Evolutionary conservation across 2,888 invertebrate species (phyloP).

Genomic region (Meganola albula): DNA sequence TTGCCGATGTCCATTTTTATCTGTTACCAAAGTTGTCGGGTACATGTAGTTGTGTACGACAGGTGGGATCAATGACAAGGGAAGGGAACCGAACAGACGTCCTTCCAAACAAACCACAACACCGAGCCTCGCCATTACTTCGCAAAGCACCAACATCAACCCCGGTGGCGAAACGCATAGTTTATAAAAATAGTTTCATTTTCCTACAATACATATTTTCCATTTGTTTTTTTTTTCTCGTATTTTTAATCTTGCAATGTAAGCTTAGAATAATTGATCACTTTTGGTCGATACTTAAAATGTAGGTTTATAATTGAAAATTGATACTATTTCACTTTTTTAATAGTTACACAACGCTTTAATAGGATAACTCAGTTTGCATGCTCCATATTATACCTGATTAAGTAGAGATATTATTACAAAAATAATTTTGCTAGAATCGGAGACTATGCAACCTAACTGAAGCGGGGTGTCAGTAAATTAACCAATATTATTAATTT

Average conservation of each 20-base stretch:
- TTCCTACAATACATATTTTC: conserved; percentile 28
- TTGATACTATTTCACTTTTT: conserved; percentile 15
- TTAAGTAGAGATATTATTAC: too few species aligned
- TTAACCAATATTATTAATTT: too few species aligned
- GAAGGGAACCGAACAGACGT: conserved; percentile 15
- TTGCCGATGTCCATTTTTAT: too few species aligned
- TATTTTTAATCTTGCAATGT: neutral
- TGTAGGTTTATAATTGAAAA: too few species aligned
- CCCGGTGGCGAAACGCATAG: conserved; percentile 64
- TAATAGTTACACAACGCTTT: too few species aligned
- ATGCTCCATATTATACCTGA: too few species aligned
- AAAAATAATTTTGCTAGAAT: too few species aligned
- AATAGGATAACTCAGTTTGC: too few species aligned
- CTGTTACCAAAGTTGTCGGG: too few species aligned
- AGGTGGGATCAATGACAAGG: conserved; percentile 17
- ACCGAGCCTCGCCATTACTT: conserved; percentile 41
- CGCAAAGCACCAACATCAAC: conserved; percentile 66
- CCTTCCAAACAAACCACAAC: conserved; percentile 43
- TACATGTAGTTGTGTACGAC: conserved; percentile 21
- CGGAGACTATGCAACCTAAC: too few species aligned
- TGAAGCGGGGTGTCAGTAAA: too few species aligned
- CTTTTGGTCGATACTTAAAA: conserved; percentile 28
- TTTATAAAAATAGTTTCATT: conserved; percentile 32
- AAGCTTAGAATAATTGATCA: conserved; percentile 20
- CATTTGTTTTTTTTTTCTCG: conserved; percentile 12